Evolutionary conservation across 92 coral and sea anemone genomes (phyloP).

Genomic region (Epizoanthus illoricatus): DNA sequence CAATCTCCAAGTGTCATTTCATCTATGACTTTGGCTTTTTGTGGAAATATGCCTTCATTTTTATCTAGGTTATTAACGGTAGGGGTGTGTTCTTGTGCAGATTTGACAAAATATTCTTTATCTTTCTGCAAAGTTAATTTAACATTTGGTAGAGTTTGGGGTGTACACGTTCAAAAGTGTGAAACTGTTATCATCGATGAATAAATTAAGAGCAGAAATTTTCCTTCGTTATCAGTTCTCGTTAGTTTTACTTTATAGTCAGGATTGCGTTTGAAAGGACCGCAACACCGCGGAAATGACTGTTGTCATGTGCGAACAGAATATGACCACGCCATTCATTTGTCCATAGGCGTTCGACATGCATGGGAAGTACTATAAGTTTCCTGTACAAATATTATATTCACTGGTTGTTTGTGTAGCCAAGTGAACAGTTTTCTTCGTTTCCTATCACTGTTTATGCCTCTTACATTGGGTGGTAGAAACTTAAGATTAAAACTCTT

Average conservation of each 20-base stretch:
- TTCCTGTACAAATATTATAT: conserved; percentile 22
- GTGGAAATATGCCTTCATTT: background rate
- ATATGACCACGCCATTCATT: conserved; percentile 43
- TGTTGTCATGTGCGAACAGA: conserved; percentile 19
- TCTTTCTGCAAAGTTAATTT: background rate
- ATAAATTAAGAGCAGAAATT: background rate
- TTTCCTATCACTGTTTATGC: background rate
- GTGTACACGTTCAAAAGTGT: conserved; percentile 3
- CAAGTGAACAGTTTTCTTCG: conserved; percentile 25
- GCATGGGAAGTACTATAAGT: conserved; percentile 22
- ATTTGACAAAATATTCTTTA: background rate
- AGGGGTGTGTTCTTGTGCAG: background rate
- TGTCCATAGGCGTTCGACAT: background rate
- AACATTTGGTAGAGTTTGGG: conserved; percentile 17
- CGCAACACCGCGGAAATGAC: conserved; percentile 30
- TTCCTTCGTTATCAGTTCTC: conserved; percentile 10
- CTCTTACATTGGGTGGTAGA: background rate
- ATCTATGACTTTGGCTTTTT: background rate
- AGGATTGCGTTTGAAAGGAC: conserved; percentile 26
- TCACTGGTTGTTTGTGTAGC: conserved; percentile 35
- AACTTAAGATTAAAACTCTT: conserved; percentile 1
- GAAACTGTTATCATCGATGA: background rate
- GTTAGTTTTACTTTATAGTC: background rate
- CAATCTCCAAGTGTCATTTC: conserved; percentile 18
- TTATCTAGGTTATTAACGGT: background rate